Evolutionary conservation across 2,797 vertebrate genomes (phyloP).

Genomic region (Protonibea diacanthus): DNA sequence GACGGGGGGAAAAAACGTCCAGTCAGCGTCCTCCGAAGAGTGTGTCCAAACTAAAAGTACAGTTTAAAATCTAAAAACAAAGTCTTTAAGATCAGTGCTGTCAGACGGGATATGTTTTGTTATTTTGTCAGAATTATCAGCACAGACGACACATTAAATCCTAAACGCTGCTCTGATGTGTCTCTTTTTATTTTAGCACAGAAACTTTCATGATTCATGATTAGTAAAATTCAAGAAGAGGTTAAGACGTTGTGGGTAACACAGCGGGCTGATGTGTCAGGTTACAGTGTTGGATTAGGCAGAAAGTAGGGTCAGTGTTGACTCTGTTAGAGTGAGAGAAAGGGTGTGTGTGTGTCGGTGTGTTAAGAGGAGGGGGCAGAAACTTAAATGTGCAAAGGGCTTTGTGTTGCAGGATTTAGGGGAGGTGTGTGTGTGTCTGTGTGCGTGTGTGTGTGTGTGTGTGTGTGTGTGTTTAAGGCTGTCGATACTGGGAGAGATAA

Average conservation of each 20-base stretch:
- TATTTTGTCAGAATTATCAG: background rate
- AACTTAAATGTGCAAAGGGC: slow-evolving; percentile 13
- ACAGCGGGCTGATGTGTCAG: background rate
- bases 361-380: slow-evolving; percentile 22
- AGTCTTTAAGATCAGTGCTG: background rate
- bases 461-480: background rate
- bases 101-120: background rate
- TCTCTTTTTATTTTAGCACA: background rate
- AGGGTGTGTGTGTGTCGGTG: slow-evolving; percentile 6
- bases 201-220: background rate
- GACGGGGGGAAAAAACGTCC: background rate
- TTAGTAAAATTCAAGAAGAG: background rate
- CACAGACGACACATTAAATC: background rate
- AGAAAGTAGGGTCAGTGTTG: slow-evolving; percentile 6
- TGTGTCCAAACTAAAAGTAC: no score
- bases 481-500: slow-evolving; percentile 36
- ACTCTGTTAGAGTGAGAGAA: slow-evolving; percentile 10
- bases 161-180: background rate
- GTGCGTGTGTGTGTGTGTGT: slow-evolving; percentile 23
- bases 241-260: background rate
- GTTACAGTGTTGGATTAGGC: background rate
- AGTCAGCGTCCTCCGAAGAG: background rate
- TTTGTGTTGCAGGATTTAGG: slow-evolving; percentile 32
- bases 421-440: slow-evolving; percentile 12
- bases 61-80: background rate